Conservation (phyloP, 2,113 vertebrate genomes). For the Anguilla japonica region DNA sequence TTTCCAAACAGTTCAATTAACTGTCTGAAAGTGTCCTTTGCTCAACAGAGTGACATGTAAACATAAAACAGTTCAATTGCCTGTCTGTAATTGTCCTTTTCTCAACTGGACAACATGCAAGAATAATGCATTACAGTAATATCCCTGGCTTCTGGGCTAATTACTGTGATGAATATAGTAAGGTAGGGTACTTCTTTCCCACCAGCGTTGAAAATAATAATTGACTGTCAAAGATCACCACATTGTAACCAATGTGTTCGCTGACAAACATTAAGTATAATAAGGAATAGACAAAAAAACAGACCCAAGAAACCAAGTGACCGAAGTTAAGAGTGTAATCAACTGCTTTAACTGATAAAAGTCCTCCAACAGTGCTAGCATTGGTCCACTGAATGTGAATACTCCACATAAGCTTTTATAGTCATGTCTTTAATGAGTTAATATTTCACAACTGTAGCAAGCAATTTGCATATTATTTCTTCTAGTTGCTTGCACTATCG, state of each 20-base stretch:
- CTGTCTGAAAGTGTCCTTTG: slow-evolving; percentile 25
- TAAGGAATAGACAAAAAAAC: background rate
- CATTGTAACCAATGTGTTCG: background rate
- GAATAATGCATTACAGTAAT: slow-evolving; percentile 39
- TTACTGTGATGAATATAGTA: slow-evolving; percentile 46
- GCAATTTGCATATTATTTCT: no score
- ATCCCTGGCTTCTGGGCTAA: slow-evolving; percentile 47
- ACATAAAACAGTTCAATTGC: slow-evolving; percentile 37
- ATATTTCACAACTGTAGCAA: no score
- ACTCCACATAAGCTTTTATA: no score
- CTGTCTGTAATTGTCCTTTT: slow-evolving; percentile 29
- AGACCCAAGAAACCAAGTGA: no score
- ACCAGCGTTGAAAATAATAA: slow-evolving; percentile 54
- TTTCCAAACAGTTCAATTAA: slow-evolving; percentile 33
- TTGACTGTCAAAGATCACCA: slow-evolving; percentile 16
- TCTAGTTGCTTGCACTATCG: no score
- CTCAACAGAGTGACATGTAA: slow-evolving; percentile 24
- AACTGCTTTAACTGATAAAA: no score
- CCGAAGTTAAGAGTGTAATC: no score
- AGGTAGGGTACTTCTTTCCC: slow-evolving; percentile 49
- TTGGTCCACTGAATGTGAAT: no score
- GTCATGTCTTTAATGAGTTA: no score
- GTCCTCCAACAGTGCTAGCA: no score
- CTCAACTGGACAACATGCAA: slow-evolving; percentile 22
- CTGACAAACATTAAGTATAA: background rate